These are phyloP conservation scores for Coracias cyanogaster DNA, from an alignment of 2,797 vertebrate genomes.

Conservation along the genomic window DNA sequence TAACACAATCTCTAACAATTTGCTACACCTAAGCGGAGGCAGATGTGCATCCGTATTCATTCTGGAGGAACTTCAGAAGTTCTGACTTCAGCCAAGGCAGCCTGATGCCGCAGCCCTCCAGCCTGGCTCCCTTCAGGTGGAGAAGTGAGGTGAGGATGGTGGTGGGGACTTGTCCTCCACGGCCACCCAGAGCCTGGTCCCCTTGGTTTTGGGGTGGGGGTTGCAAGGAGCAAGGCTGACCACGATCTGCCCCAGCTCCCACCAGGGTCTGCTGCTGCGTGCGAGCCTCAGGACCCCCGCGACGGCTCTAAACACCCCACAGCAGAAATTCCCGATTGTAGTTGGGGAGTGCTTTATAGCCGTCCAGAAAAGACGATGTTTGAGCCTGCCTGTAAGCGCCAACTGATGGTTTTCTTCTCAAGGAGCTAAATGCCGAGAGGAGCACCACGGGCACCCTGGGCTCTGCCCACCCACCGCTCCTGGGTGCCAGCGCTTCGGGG, in stretches of 20 bases:
- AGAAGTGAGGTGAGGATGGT: neutral
- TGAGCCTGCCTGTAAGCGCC: neutral
- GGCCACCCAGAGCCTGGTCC: neutral
- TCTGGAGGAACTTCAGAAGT: neutral
- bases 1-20: neutral
- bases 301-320: neutral
- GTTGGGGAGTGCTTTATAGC: neutral
- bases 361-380: neutral
- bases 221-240: rapidly evolving
- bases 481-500: rapidly evolving
- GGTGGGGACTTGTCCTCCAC: neutral
- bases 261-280: neutral
- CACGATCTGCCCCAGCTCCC: neutral
- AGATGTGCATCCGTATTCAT: constrained; percentile 26
- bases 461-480: neutral
- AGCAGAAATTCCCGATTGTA: neutral
- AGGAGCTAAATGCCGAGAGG: neutral
- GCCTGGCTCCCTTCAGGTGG: neutral
- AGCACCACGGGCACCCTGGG: rapidly evolving
- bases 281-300: rapidly evolving
- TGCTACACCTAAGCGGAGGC: neutral
- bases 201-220: neutral
- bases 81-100: rapidly evolving
- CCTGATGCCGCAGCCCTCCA: rapidly evolving
- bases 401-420: neutral